phyloP scores from a whole-genome alignment of 2,113 vertebrate species.

The Axis porcinus region DNA sequence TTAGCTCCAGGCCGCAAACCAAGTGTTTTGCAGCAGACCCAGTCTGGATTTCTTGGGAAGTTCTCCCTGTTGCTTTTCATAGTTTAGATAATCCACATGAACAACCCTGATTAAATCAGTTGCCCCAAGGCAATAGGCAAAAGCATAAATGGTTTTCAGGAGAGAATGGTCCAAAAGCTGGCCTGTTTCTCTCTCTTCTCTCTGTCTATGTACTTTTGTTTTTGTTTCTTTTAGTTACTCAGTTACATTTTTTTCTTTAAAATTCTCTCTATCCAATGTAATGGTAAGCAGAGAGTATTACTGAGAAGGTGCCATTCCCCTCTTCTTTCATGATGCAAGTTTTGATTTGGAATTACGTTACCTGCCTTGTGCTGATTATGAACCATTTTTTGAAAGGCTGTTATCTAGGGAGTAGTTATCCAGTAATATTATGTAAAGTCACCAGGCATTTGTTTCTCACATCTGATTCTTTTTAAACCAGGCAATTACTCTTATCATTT shows the following conservation, averaged over 20 bases:
- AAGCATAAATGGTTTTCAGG: slow-evolving; percentile 67
- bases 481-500: slow-evolving; percentile 73
- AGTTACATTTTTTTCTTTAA: background rate
- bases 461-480: slow-evolving; percentile 66
- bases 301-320: background rate
- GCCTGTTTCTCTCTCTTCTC: background rate
- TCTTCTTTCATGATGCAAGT: background rate
- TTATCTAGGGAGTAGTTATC: slow-evolving; percentile 6
- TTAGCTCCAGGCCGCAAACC: slow-evolving; percentile 49
- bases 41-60: slow-evolving; percentile 54
- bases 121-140: slow-evolving; percentile 21
- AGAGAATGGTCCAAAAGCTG: slow-evolving; percentile 60
- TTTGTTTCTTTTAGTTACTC: background rate
- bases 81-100: slow-evolving; percentile 64
- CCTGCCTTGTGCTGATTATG: slow-evolving; percentile 15
- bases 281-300: background rate
- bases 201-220: background rate
- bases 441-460: slow-evolving; percentile 49
- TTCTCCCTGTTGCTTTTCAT: slow-evolving; percentile 64
- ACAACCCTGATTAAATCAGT: slow-evolving; percentile 64
- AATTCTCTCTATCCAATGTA: background rate
- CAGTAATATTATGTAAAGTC: slow-evolving; percentile 39
- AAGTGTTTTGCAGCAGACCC: slow-evolving; percentile 46
- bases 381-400: slow-evolving; percentile 21
- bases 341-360: slow-evolving; percentile 37